Base-by-base conservation (phyloP, 2,888 invertebrate genomes). In the Diarsia rubi region DNA sequence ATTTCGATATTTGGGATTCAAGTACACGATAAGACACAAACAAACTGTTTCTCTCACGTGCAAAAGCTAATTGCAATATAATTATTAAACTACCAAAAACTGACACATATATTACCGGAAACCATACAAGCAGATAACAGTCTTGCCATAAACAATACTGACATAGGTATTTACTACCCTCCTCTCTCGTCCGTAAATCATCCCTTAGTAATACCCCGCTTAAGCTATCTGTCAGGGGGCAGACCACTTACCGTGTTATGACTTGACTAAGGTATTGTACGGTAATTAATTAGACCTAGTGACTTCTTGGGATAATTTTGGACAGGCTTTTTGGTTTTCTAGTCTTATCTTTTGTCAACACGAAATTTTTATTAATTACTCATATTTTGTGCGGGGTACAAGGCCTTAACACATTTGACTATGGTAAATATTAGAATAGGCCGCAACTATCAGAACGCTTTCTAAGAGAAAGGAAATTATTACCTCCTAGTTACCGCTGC, bases 161-260 rank as follows among this genome's bases (percentile, higher is more conserved):
- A 82, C 78, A 69, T 73, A 54, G 74, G 63, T 82, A 77, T 69
- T 67, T 63, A 57, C 47, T 42, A 21, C 24, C 68, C 54, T 14
- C 71, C 42, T 4, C 62, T 65, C 54, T 45, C 59, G 62, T 45
- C 79, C 47, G 74, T 81, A 78, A 82, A 81, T 82, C 69, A 82
- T 81, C 63, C 70, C 79, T 65, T 44, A 24, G 59, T 78, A 78
- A 73, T 69, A 60, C 47, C 54, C 24, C 27, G 75, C 75, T 83
- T 69, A 71, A 83, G 79, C 71, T 83, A 81, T 83, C 83, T 81
- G 81, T 79, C 83, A 68, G 27, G 16, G 65, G 62, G 57, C 62
- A 75, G 70, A 24, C 79, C 81, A 78, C 81, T 75, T 69, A 82
- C 78, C 49, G n/a, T 60, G 64, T 62, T 75, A 81, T 73, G 54